These are phyloP conservation scores for Sinohyriopsis cumingii DNA, from an alignment of 2,888 invertebrate genomes.

Conservation along the genomic window DNA sequence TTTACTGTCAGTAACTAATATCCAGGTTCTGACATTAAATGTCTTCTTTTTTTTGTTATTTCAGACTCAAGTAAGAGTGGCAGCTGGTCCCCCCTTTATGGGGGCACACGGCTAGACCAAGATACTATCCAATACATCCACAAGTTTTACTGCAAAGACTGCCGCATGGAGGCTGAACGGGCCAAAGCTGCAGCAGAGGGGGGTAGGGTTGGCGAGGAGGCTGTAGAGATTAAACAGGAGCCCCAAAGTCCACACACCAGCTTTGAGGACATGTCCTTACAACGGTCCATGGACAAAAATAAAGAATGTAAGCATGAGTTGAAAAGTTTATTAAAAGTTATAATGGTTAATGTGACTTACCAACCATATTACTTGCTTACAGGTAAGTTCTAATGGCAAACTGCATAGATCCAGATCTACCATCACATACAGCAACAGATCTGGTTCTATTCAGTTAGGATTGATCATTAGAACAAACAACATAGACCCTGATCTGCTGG, in stretches of 20 bases:
- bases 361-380: too few species aligned
- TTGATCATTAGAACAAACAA: too few species aligned
- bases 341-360: too few species aligned
- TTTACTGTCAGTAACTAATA: too few species aligned
- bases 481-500: too few species aligned
- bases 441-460: too few species aligned
- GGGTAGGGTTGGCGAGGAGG: constrained; percentile 14
- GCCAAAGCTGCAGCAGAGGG: constrained; percentile 41
- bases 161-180: constrained; percentile 61
- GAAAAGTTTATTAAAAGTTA: background rate
- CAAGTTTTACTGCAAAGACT: constrained; percentile 67
- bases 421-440: too few species aligned
- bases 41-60: constrained; percentile 10
- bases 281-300: constrained; percentile 94
- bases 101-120: constrained; percentile 57
- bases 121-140: constrained; percentile 65
- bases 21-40: too few species aligned
- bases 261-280: constrained; percentile 94
- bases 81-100: constrained; percentile 63
- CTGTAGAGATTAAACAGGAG: constrained; percentile 12
- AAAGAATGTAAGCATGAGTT: constrained; percentile 90
- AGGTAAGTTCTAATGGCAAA: too few species aligned
- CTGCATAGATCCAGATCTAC: too few species aligned
- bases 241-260: constrained; percentile 81
- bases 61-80: constrained; percentile 58